Evolutionary conservation across 2,888 invertebrate species (phyloP), one percentile per base, ranked within the genome.

Genomic region (Selenia dentaria): DNA sequence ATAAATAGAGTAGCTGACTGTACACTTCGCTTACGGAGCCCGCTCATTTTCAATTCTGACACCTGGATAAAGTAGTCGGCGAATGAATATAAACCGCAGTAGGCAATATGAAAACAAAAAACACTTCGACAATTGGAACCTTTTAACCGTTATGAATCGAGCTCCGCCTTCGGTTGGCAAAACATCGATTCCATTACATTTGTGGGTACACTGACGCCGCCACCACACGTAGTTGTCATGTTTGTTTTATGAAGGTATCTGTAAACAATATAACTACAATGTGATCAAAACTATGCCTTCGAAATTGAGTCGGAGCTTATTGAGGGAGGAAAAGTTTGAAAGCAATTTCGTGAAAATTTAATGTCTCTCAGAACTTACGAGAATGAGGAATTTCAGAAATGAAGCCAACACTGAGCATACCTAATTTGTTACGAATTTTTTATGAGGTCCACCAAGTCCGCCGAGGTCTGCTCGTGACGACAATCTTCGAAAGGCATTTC

Each of bases 291-390:
- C 82, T 85, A 84, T 80, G 78, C 74, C 74, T 79, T 71, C 4
- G 71, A 83, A 79, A 84, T 82, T 73, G 72, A 79, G 81, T 79
- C 76, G 62, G 53, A 67, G 77, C 75, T 78, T 83, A 85, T 84
- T 75, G 81, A 75, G 78, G 72, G 69, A 67, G 80, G 80, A 83
- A 87, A 86, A 88, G 81, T 87, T 88, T 66, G 75, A 75, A 80
- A 84, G 86, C 82, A 80, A 86, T 88, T 85, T 79, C 76, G 74
- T 88, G 81, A 87, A 88, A 87, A 83, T 88, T 86, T 88, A 84
- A 88, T 84, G 78, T 74, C 74, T 68, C 71, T 63, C 67, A 65
- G 67, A 88, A 88, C 81, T 90, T 85, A 79, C 65, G 69, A 79
- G 85, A 85, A 78, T 79, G 70, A 81, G 79, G 75, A 81, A 82